Conservation (phyloP, 1,140 invertebrate species). For the Drosophila asahinai region DNA sequence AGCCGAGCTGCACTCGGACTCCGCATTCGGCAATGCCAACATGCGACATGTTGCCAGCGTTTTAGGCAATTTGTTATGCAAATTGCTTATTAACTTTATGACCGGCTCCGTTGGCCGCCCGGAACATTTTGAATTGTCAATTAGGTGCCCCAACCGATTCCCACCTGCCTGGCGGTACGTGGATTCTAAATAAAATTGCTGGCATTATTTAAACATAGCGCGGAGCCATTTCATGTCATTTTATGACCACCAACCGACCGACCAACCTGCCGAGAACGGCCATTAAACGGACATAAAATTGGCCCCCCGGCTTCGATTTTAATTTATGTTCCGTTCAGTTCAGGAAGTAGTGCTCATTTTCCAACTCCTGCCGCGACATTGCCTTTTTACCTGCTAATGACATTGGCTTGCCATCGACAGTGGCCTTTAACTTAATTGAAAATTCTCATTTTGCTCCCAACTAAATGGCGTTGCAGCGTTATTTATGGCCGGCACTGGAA, state of each 20-base stretch:
- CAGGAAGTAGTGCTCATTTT: conserved; percentile 2
- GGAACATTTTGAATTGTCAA: conserved; percentile 76
- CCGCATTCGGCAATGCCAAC: conserved; percentile 31
- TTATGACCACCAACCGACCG: conserved; percentile 27
- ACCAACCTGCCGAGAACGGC: conserved; percentile 23
- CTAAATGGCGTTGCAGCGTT: conserved; percentile 67
- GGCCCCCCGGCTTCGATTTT: conserved; percentile 59
- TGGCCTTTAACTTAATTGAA: conserved; percentile 80
- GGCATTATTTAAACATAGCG: conserved; percentile 37
- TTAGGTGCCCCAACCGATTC: conserved; percentile 46
- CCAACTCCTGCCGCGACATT: conserved; percentile 5
- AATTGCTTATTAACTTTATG: conserved; percentile 84
- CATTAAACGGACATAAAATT: conserved; percentile 70
- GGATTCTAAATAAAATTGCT: conserved; percentile 30
- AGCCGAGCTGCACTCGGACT: conserved; percentile 25
- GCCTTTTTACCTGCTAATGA: conserved; percentile 65
- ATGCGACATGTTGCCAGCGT: conserved; percentile 74
- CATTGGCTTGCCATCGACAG: conserved; percentile 63
- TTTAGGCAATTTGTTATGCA: conserved; percentile 83
- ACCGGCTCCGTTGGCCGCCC: conserved; percentile 43
- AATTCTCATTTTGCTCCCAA: conserved; percentile 74
- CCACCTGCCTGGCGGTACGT: neutral
- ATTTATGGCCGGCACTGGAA: conserved; percentile 59
- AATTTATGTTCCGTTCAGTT: conserved; percentile 66
- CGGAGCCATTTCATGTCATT: conserved; percentile 23